These are phyloP conservation scores for Tinea pellionella DNA, from an alignment of 2,888 invertebrate genomes.

Conservation along the genomic window DNA sequence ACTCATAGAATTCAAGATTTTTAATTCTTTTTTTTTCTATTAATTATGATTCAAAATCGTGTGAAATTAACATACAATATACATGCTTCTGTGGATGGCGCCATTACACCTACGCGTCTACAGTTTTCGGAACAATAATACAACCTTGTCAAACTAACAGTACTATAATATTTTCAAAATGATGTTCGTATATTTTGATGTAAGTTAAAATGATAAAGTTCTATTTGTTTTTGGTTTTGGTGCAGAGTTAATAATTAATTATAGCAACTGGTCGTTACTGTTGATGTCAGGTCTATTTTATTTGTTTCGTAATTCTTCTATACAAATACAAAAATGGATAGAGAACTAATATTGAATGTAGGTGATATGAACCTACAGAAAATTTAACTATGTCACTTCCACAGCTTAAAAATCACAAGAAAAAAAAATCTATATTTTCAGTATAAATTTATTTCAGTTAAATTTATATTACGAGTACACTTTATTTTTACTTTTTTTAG, in stretches of 20 bases:
- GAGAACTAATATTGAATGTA: too few species aligned
- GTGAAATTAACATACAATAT: conserved; percentile 61
- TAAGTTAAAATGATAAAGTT: conserved; percentile 4
- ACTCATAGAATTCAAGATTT: not conserved
- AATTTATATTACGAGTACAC: too few species aligned
- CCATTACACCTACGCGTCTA: conserved; percentile 38
- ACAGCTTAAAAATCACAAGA: too few species aligned
- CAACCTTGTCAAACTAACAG: conserved; percentile 18
- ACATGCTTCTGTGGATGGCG: conserved; percentile 35
- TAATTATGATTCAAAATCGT: conserved; percentile 53
- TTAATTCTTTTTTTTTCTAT: conserved; percentile 29
- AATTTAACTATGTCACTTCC: too few species aligned
- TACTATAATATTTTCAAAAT: not conserved
- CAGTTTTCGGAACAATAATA: conserved; percentile 20
- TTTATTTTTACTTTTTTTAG: too few species aligned
- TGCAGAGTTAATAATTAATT: conserved; percentile 16
- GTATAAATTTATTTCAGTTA: too few species aligned
- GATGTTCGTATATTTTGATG: not conserved
- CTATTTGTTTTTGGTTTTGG: not conserved
- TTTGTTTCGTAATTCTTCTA: not conserved
- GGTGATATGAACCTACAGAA: too few species aligned
- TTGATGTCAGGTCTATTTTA: not conserved
- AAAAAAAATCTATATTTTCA: too few species aligned
- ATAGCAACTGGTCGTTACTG: conserved; percentile 16
- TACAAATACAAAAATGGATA: too few species aligned